Evolutionary conservation across 2,113 vertebrate species (phyloP), one percentile per base, ranked within the genome.

Genomic region (Gavialis gangeticus): DNA sequence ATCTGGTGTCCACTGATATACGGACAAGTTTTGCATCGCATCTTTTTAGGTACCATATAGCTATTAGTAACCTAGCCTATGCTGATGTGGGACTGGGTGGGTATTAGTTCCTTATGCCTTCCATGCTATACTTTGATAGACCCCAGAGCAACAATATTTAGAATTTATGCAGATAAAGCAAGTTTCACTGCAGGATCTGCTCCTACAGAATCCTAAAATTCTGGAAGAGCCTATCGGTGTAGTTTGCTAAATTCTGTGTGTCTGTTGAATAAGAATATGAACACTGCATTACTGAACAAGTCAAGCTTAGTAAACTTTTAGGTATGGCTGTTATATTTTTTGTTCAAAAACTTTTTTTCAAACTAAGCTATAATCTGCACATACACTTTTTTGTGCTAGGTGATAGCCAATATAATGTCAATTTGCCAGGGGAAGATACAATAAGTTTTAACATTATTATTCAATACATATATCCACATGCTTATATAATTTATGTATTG

Each of bases 361-460:
- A 91, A 83, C 78, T 58, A 81, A 10, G 75, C 22, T 78, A 67
- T 58, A 89, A 92, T 28, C 0, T 0, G 10, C 1, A 1, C 25
- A 22, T 82, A 46, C 11, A 6, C 22, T 73, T 73, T 71, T 37
- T 73, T 73, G 24, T 83, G 54, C 46, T 75, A 86, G 62, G 25
- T 83, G 56, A 75, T 63, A 75, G 59, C 17, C 78, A 77, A 46
- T 57, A 27, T 57, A 28, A 27, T 22, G 89, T 82, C 63, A 54
- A 28, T 92, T 90, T 87, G 25, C 91, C 28, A 83, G 57, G 54
- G n/a, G 30, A 88, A 87, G 30, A 60, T 30, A 55, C 12, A 76
- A 46, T 75, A 94, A 84, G 16, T 66, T 27, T 91, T 63, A 73
- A 87, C 63, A 71, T 91, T 86, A 46, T 86, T 91, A 73, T 81